Base-by-base conservation (phyloP, 1,140 invertebrate species). In the Drosophila seguyi region DNA sequence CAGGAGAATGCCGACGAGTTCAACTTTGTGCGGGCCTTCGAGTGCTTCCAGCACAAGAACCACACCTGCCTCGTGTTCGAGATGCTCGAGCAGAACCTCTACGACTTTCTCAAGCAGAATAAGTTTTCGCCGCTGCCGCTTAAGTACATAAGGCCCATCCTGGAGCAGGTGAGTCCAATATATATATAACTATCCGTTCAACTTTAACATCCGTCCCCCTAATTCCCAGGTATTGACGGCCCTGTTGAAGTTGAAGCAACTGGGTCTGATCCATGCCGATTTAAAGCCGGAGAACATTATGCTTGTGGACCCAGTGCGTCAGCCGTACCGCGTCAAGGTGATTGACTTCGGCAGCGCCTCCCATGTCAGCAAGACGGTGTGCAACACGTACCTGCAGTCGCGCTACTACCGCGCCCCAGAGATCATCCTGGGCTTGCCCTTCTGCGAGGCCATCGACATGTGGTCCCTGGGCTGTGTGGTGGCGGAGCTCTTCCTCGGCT, bases 361-460 rank as follows among this genome's bases (percentile, higher is more conserved):
- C 41, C 99, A 99, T 94, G 98, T 99, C 52, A 99, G 98, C 90
- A 99, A 99, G 94, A 99, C 99, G 29, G 98, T 99, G 39, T 99
- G 98, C 93, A 99, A 99, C 92, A 99, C 99, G 3, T 99, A 99
- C 93, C 95, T 99, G 67, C 99, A 99, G 94, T 99, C 98, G 75
- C 95, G 99, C 91, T 99, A 99, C 93, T 99, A 99, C 93, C 96
- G 99, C 75, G 99, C 99, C 27, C 99, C 99, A 1, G 99, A 99
- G 94, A 99, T 99, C 87, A 99, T 99, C 92, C 94, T 99, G 50
- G 99, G 97, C 73, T 94, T 99, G 80, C 99, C 98, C 52, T 99
- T 99, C 94, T 99, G 98, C 94, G 99, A 99, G 94, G 98, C 99
- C 5, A 99, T 99, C 82, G 99, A 99, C 93, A 99, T 99, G 99